A percentile compares a stretch with the other conserved stretches of the same genome.
These are phyloP conservation scores for Platalea minor DNA, from an alignment of 2,797 vertebrate genomes.

Conservation along the genomic window DNA sequence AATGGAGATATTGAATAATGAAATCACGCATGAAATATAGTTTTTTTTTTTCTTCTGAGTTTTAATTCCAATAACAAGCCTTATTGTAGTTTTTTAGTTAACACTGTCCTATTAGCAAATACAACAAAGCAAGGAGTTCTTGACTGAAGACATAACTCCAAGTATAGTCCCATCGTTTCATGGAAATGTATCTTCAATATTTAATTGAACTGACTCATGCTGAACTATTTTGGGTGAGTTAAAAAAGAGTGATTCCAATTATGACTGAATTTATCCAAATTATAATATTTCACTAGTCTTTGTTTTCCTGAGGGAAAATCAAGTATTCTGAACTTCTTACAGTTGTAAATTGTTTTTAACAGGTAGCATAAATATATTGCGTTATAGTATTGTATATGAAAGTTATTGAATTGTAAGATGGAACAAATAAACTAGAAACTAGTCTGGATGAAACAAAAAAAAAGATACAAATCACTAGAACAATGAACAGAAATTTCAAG, in stretches of 20 bases:
- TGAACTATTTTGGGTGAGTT: background rate
- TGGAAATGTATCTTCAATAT: background rate
- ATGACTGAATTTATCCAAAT: background rate
- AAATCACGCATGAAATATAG: background rate
- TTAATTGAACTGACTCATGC: background rate
- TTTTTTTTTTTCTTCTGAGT: background rate
- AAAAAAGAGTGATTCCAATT: background rate
- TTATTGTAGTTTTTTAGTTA: background rate
- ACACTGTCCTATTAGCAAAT: background rate
- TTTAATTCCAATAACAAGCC: background rate
- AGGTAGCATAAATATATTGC: background rate
- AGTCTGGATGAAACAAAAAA: background rate
- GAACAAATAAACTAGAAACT: background rate
- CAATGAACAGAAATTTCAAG: background rate
- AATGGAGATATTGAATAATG: background rate
- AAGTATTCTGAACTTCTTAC: background rate
- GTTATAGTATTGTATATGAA: background rate
- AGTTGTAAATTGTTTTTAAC: background rate
- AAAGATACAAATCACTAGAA: background rate
- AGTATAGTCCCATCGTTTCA: background rate
- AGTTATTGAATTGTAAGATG: background rate
- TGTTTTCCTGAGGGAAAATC: background rate
- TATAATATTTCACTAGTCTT: background rate
- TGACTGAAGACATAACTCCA: background rate
- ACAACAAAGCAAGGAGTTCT: background rate